Percentiles rank a stretch among this genome's conserved stretches.
Conservation (phyloP, 1,140 invertebrate genomes). For the Brachionus asplanchnoidis region DNA sequence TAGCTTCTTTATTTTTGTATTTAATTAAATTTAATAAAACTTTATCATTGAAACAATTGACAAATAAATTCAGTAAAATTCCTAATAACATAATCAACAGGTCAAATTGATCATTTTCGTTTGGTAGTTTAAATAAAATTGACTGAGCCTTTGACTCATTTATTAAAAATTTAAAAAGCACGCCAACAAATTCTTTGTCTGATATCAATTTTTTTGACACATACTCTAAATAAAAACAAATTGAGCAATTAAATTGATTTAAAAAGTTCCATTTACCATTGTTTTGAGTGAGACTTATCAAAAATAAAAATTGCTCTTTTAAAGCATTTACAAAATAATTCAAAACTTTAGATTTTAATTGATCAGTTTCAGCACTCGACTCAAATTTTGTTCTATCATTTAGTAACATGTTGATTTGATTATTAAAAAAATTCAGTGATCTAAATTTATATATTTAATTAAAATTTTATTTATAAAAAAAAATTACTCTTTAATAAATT, state of each 20-base stretch:
- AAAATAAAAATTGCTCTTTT: neutral
- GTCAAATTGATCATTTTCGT: constrained; percentile 24
- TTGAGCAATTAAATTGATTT: neutral
- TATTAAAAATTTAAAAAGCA: neutral
- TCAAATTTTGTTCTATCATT: neutral
- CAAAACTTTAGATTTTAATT: neutral
- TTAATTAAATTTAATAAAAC: neutral
- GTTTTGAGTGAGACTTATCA: constrained; percentile 18
- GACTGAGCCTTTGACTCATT: neutral
- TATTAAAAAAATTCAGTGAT: neutral
- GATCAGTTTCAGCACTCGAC: neutral
- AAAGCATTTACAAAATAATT: neutral
- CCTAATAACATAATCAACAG: constrained; percentile 22
- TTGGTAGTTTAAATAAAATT: neutral
- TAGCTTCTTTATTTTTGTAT: constrained; percentile 9
- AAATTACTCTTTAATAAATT: constrained; percentile 14
- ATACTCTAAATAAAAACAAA: neutral
- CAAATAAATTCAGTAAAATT: constrained; percentile 22
- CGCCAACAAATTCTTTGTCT: neutral
- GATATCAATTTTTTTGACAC: neutral
- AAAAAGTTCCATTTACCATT: neutral
- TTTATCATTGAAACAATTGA: constrained; percentile 28
- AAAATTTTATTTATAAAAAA: neutral
- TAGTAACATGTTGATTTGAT: neutral
- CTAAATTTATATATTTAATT: neutral